A percentile compares a stretch with the other conserved stretches of the same genome.
These are phyloP conservation scores for Apaloderma vittatum DNA, from an alignment of 2,113 vertebrate species.

Conservation along the genomic window DNA sequence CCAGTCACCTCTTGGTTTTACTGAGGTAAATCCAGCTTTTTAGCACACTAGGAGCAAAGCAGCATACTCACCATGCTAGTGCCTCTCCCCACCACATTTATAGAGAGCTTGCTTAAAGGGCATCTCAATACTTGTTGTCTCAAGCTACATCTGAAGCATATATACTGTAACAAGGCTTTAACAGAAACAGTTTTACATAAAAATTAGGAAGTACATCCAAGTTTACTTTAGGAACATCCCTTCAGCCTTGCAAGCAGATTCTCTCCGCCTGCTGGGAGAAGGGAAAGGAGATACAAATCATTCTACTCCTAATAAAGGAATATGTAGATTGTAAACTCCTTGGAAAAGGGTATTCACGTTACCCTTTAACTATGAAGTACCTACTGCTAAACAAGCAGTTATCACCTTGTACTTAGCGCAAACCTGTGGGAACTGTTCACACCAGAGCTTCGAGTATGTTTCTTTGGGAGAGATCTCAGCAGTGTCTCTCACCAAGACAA, in stretches of 20 bases:
- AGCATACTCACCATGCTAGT: background rate
- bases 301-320: background rate
- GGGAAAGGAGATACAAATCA: background rate
- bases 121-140: background rate
- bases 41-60: background rate
- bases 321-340: background rate
- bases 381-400: background rate
- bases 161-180: background rate
- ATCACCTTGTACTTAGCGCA: accelerated
- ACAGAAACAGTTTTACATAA: background rate
- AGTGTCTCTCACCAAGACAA: background rate
- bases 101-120: background rate
- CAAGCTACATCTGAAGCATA: background rate
- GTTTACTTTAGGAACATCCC: background rate
- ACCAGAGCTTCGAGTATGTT: background rate
- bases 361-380: background rate
- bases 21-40: background rate
- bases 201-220: background rate
- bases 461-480: background rate
- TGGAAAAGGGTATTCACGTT: background rate
- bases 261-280: background rate
- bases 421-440: background rate
- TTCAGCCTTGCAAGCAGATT: background rate
- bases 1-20: background rate
- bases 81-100: background rate